phyloP scores from a whole-genome alignment of 2,797 vertebrate species.

The Pseudochromis fuscus region DNA sequence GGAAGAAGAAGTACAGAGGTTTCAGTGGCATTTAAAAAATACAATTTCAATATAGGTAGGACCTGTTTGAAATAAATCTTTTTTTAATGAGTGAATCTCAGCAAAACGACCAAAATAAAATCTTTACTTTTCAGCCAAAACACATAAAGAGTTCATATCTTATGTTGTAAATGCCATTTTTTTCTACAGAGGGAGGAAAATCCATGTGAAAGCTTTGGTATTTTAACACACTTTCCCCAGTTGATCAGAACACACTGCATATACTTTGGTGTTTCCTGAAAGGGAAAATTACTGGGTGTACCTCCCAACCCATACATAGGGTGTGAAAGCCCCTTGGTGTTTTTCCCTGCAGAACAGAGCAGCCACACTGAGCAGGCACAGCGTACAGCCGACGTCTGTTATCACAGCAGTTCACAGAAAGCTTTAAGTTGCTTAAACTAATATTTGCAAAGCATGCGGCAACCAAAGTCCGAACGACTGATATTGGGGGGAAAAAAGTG shows the following conservation, averaged over 20 bases:
- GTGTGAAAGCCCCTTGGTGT: constrained; percentile 78
- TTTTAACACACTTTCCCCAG: constrained; percentile 34
- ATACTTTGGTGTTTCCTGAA: constrained; percentile 69
- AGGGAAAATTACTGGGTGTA: constrained; percentile 84
- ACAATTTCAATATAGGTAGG: background rate
- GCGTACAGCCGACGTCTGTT: constrained; percentile 79
- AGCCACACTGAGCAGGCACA: constrained; percentile 63
- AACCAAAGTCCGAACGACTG: constrained; percentile 77
- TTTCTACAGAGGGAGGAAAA: constrained; percentile 11
- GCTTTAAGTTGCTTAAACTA: constrained; percentile 82
- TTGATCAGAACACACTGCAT: constrained; percentile 51
- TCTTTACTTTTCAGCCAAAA: background rate
- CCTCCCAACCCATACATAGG: constrained; percentile 61
- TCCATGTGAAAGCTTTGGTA: constrained; percentile 29
- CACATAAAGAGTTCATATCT: too few species aligned
- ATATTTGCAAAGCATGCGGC: constrained; percentile 85
- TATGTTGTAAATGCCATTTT: constrained; percentile 16
- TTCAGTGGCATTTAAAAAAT: too few species aligned
- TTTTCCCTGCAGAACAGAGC: constrained; percentile 73
- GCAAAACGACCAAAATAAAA: too few species aligned
- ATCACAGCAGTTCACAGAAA: constrained; percentile 76
- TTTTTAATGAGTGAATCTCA: too few species aligned
- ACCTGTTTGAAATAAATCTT: background rate
- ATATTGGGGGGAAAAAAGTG: constrained; percentile 76
- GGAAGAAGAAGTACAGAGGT: too few species aligned